These are phyloP conservation scores for Fragum fragum DNA, from an alignment of 2,888 invertebrate genomes.

Conservation along the genomic window DNA sequence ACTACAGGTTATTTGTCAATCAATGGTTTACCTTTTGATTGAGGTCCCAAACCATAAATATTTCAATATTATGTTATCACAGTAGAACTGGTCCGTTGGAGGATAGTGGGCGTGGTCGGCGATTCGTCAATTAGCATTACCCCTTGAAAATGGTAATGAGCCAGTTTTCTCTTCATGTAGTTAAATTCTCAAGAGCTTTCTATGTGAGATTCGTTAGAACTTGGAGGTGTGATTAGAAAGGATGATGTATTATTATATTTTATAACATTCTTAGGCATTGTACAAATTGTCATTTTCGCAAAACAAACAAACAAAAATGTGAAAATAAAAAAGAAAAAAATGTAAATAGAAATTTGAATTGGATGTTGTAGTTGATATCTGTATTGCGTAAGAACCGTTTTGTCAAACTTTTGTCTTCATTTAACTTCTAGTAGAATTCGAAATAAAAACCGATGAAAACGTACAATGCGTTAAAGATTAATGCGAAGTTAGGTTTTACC, in stretches of 20 bases:
- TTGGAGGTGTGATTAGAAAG: neutral
- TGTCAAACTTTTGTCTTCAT: constrained; percentile 8
- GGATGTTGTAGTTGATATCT: constrained; percentile 25
- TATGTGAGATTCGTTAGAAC: no score
- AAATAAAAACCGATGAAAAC: constrained; percentile 23
- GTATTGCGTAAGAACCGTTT: constrained; percentile 14
- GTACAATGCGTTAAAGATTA: constrained; percentile 8
- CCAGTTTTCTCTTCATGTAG: no score
- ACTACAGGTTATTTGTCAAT: no score
- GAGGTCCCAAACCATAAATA: no score
- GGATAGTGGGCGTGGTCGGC: no score
- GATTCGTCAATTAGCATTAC: no score
- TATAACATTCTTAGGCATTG: constrained; percentile 1
- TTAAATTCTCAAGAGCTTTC: no score
- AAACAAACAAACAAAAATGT: neutral
- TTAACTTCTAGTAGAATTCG: constrained; percentile 1
- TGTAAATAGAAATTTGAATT: constrained; percentile 19
- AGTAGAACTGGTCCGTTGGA: no score
- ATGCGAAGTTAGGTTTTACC: constrained; percentile 7
- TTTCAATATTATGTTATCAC: no score
- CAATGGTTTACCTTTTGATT: no score
- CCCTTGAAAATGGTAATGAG: no score
- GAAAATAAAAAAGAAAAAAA: constrained; percentile 12
- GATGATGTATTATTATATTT: constrained; percentile 1
- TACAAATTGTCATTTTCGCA: constrained; percentile 8